Conservation (phyloP, 2,888 invertebrate species). For the Platypus cylindrus region DNA sequence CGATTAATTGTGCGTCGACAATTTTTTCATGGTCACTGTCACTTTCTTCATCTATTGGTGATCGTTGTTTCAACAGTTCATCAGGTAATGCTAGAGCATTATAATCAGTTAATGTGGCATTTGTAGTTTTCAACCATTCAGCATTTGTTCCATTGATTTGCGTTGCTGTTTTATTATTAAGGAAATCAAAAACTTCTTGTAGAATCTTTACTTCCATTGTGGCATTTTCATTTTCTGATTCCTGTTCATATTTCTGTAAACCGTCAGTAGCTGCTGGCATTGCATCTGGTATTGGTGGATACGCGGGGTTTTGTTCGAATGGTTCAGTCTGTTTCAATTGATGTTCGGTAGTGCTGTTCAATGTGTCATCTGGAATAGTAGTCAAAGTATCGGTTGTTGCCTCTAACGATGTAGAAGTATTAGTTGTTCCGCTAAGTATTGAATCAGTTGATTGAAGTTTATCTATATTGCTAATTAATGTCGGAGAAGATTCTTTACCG, state of each 20-base stretch:
- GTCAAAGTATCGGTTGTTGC: slow-evolving; percentile 1
- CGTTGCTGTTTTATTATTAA: slow-evolving; percentile 23
- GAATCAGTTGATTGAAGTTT: slow-evolving; percentile 3
- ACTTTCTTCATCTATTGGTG: slow-evolving; percentile 22
- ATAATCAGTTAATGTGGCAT: slow-evolving; percentile 19
- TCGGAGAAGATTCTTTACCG: slow-evolving; percentile 11
- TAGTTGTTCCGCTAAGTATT: not conserved
- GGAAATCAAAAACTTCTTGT: slow-evolving; percentile 25
- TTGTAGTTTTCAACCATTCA: slow-evolving; percentile 27
- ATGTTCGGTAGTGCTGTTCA: slow-evolving; percentile 9
- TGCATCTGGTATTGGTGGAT: slow-evolving; percentile 41
- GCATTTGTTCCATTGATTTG: slow-evolving; percentile 20
- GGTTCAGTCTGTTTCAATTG: slow-evolving; percentile 8
- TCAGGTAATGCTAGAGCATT: slow-evolving; percentile 24
- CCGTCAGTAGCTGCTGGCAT: slow-evolving; percentile 30
- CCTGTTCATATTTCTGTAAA: slow-evolving; percentile 17
- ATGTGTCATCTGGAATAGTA: not conserved
- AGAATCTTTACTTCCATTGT: slow-evolving; percentile 23
- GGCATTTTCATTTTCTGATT: slow-evolving; percentile 14
- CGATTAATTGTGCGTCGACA: slow-evolving; percentile 2
- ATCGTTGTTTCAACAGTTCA: slow-evolving; percentile 21
- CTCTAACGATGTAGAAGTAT: not conserved
- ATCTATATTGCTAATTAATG: slow-evolving; percentile 9
- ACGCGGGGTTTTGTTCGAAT: slow-evolving; percentile 36
- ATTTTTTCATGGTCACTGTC: slow-evolving; percentile 11